Percentiles rank a stretch among this genome's conserved stretches.
Conservation (phyloP, 2,888 invertebrate genomes). For the Nezara viridula region DNA sequence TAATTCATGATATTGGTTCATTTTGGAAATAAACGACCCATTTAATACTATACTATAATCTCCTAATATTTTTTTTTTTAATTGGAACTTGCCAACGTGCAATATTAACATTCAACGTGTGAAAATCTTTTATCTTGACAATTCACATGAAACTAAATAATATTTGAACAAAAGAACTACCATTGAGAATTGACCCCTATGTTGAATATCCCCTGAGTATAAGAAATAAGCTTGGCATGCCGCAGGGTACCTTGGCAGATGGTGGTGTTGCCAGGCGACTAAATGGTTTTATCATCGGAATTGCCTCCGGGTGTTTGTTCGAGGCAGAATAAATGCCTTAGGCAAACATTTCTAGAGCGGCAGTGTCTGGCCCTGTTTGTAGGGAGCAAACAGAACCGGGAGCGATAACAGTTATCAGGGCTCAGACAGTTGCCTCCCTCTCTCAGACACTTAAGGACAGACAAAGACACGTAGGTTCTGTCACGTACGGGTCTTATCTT, state of each 20-base stretch:
- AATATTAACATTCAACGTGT: too few relatives aligned
- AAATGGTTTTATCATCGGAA: conserved; percentile 27
- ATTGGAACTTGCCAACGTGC: too few relatives aligned
- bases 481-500: conserved; percentile 37
- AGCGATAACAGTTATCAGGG: conserved; percentile 29
- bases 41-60: too few relatives aligned
- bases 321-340: neutral
- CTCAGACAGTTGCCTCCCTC: neutral
- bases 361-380: conserved; percentile 19
- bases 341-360: neutral
- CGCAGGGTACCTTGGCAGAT: neutral
- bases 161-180: neutral
- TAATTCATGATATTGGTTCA: too few relatives aligned
- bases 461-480: conserved; percentile 27
- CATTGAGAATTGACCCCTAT: neutral
- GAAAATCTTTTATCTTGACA: too few relatives aligned
- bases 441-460: neutral
- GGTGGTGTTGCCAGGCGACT: conserved; percentile 17
- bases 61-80: too few relatives aligned
- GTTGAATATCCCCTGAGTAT: neutral
- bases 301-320: conserved; percentile 14
- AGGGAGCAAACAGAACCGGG: neutral
- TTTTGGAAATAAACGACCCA: too few relatives aligned
- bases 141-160: neutral
- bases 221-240: neutral